Conservation (phyloP, 2,888 invertebrate genomes). For the Achlya flavicornis region DNA sequence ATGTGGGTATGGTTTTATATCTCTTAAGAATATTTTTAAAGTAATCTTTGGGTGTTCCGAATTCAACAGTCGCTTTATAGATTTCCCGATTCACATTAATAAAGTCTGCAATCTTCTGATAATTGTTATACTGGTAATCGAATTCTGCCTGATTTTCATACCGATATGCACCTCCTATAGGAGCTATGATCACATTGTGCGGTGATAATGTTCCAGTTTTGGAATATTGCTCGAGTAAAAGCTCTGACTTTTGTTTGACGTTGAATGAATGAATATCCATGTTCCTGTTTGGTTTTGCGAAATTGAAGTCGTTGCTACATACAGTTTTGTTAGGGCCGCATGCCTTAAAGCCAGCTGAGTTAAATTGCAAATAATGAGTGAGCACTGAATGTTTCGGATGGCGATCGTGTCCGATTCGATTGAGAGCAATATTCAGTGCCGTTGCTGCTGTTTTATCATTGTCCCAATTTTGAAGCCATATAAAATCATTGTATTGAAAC, state of each 20-base stretch:
- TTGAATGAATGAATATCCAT: conserved; percentile 92
- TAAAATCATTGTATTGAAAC: conserved; percentile 93
- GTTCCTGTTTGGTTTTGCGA: conserved; percentile 89
- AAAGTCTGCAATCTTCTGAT: conserved; percentile 92
- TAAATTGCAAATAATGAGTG: conserved; percentile 69
- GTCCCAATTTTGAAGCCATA: conserved; percentile 95
- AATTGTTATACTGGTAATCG: conserved; percentile 97
- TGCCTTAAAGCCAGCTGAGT: conserved; percentile 63
- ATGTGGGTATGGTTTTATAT: conserved; percentile 84
- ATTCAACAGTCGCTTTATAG: conserved; percentile 89
- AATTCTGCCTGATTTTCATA: conserved; percentile 95
- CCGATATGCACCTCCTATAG: conserved; percentile 96
- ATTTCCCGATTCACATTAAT: conserved; percentile 90
- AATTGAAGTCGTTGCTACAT: conserved; percentile 77
- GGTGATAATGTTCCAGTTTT: conserved; percentile 93
- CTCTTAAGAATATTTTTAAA: conserved; percentile 88
- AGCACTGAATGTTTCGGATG: conserved; percentile 63
- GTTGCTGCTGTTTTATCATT: conserved; percentile 49
- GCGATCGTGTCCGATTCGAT: conserved; percentile 62
- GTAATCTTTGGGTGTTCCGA: conserved; percentile 96
- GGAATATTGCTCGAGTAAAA: conserved; percentile 94
- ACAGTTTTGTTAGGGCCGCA: conserved; percentile 65
- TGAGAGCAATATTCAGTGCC: conserved; percentile 56
- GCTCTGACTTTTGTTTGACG: conserved; percentile 92
- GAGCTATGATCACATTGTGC: conserved; percentile 95